Evolutionary conservation across 1,140 invertebrate genomes (phyloP).

Genomic region (Drosophila nigrodunni): DNA sequence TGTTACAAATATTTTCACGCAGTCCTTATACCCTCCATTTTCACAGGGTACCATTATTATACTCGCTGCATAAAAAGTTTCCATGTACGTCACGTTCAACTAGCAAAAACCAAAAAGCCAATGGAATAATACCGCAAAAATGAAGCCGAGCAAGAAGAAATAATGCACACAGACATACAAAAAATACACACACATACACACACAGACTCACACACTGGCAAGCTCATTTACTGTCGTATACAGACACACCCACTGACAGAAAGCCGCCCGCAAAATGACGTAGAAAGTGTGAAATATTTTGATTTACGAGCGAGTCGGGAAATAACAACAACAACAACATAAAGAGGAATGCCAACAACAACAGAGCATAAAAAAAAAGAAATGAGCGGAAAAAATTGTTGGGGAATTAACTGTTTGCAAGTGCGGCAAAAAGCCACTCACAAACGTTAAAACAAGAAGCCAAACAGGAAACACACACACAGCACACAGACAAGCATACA

Average conservation of each 20-base stretch:
- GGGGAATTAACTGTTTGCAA: slow-evolving; percentile 32
- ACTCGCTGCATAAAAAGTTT: slow-evolving; percentile 40
- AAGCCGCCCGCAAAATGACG: slow-evolving; percentile 66
- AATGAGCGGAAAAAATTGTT: slow-evolving; percentile 15
- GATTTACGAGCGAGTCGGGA: slow-evolving; percentile 70
- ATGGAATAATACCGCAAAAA: slow-evolving; percentile 44
- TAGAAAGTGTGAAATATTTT: slow-evolving; percentile 75
- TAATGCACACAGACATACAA: slow-evolving; percentile 32
- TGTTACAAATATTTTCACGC: no score
- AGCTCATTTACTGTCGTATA: slow-evolving; percentile 29
- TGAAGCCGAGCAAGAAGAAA: slow-evolving; percentile 37
- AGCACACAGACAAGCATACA: slow-evolving; percentile 26
- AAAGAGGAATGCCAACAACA: neutral
- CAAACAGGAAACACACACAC: slow-evolving; percentile 25
- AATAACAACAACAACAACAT: slow-evolving; percentile 25
- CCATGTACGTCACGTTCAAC: slow-evolving; percentile 71
- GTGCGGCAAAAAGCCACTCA: slow-evolving; percentile 10
- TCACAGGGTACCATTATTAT: neutral
- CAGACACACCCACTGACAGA: slow-evolving; percentile 41
- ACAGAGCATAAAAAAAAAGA: slow-evolving; percentile 19
- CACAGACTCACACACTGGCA: slow-evolving; percentile 13
- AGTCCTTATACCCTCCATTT: neutral
- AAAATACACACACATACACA: slow-evolving; percentile 23
- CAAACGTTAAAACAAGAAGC: slow-evolving; percentile 48
- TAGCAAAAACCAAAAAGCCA: slow-evolving; percentile 55